Base-by-base conservation (phyloP, 92 coral and sea anemone genomes). In the Phymanthus crucifer region DNA sequence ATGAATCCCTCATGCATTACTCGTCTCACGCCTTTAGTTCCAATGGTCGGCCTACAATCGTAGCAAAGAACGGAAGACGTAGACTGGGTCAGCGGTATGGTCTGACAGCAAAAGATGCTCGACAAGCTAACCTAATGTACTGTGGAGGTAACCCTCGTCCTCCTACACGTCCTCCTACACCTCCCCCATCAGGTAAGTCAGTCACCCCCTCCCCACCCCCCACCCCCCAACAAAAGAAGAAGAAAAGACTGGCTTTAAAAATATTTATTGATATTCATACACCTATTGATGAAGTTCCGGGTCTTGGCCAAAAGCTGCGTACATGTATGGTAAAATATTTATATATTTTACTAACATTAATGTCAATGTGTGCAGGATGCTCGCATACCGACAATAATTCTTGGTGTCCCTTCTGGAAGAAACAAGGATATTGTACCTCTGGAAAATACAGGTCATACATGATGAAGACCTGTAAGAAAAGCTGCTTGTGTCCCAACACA, bases 51-150 rank as follows among this genome's bases (percentile, higher is more conserved):
- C 65, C 66, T 71, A 94, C 98, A 32, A 94, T 94, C 26, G 79
- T 50, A 6, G 90, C 94, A n/a, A 83, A 37, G 78, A 70, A 79
- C 65, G 93, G 94, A 21, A 77, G 89, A 14, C 70, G 75, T n/a
- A 85, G 71, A 66, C 92, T 94, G 72, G 98, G 98, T 43, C 98
- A 94, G 92, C 97, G 98, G 72, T 87, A 88, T 37, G 98, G 98
- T 8, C 79, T 94, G 82, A 91, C 97, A 32, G 52, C 73, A 4
- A 85, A 83, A 70, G 98, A 94, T 83, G 78, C 85, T 26, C 70
- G 72, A 71, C 98, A 94, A 80, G 98, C 93, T 6, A 85, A 89
- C 13, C 72, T 82, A 50, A 75, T 94, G 72, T 94, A 94, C 81
- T 89, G 93, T 52, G 93, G 93, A 0, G 46, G 69, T 4, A 38